phyloP scores from a whole-genome alignment of 1,140 invertebrate genomes.

The Hylaeus volcanicus region DNA sequence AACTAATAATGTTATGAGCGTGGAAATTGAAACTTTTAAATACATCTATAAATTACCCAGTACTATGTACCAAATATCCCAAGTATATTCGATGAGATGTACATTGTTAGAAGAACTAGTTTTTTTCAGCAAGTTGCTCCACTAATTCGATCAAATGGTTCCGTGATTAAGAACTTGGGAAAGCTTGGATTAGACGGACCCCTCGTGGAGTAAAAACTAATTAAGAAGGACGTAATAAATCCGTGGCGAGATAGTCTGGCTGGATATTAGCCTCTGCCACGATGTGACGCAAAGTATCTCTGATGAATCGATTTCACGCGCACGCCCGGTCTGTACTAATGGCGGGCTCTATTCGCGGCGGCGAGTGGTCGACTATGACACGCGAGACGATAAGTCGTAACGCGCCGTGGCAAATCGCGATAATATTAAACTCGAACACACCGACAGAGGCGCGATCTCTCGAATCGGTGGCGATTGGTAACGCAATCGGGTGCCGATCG shows the following conservation, averaged over 20 bases:
- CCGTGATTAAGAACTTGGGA: no score
- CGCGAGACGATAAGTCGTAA: conserved; percentile 33
- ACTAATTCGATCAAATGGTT: no score
- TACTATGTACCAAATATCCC: no score
- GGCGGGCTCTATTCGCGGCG: not conserved
- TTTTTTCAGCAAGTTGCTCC: no score
- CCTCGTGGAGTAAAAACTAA: conserved; percentile 35
- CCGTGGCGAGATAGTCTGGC: not conserved
- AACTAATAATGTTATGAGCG: no score
- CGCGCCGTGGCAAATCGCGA: conserved; percentile 54
- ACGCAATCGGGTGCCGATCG: not conserved
- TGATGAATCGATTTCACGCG: conserved; percentile 48
- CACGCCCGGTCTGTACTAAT: conserved; percentile 16
- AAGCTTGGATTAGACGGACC: conserved; percentile 26
- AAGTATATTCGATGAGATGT: no score
- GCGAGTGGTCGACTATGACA: conserved; percentile 29
- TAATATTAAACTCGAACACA: conserved; percentile 47
- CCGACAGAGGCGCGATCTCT: conserved; percentile 10
- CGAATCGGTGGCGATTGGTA: conserved; percentile 26
- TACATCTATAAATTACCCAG: no score
- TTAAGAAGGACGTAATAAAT: conserved; percentile 54
- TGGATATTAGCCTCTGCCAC: not conserved
- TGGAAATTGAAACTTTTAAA: no score
- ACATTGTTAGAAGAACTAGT: no score
- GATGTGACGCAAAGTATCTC: conserved; percentile 6